phyloP scores from a whole-genome alignment of 2,888 invertebrate species.

The Allophyes oxyacanthae region DNA sequence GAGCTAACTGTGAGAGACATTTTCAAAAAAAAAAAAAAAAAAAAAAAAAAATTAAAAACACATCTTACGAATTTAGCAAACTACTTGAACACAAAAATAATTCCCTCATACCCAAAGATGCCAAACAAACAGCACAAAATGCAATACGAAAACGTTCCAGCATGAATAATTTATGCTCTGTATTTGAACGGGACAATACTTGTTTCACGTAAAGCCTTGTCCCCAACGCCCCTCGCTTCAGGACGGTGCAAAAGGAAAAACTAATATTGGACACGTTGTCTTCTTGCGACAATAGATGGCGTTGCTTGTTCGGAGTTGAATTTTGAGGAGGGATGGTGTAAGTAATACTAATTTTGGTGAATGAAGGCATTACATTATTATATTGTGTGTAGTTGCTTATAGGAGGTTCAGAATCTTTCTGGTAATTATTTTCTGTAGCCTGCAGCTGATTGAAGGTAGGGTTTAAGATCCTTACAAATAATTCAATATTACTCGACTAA shows the following conservation, averaged over 20 bases:
- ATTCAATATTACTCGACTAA: too few species aligned
- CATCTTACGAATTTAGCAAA: too few species aligned
- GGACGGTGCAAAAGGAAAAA: constrained; percentile 64
- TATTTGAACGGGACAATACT: constrained; percentile 78
- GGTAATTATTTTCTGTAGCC: neutral
- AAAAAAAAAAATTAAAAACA: too few species aligned
- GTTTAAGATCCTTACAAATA: too few species aligned
- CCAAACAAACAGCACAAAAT: constrained; percentile 60
- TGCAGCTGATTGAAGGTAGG: too few species aligned
- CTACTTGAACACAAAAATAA: constrained; percentile 18
- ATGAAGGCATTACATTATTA: constrained; percentile 8
- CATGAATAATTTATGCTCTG: constrained; percentile 80
- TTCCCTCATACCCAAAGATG: constrained; percentile 10
- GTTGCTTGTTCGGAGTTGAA: constrained; percentile 38
- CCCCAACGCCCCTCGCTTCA: constrained; percentile 54
- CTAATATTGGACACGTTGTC: constrained; percentile 50
- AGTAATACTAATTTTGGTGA: constrained; percentile 25
- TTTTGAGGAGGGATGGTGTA: constrained; percentile 21
- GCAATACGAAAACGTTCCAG: constrained; percentile 67
- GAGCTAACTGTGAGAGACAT: too few species aligned
- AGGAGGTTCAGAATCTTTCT: neutral
- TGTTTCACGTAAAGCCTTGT: constrained; percentile 75
- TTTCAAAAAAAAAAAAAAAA: too few species aligned
- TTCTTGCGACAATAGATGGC: constrained; percentile 55
- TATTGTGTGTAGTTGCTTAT: neutral